A percentile compares a stretch with the other conserved stretches of the same genome.
These are phyloP conservation scores for Martes flavigula DNA, from an alignment of 2,797 vertebrate species.

Conservation along the genomic window DNA sequence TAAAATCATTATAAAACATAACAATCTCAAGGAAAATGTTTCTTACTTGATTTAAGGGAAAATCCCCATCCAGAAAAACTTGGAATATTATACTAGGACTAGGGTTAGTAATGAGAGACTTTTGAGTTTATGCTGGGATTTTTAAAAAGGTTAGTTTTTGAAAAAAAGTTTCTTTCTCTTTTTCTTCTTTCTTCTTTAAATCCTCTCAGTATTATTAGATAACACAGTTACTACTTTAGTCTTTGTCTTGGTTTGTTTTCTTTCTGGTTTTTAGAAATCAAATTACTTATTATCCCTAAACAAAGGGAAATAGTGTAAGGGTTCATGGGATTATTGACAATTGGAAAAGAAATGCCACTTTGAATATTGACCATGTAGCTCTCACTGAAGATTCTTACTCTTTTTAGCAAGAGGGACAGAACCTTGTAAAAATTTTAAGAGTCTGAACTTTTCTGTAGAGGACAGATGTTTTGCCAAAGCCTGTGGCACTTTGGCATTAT, in stretches of 20 bases:
- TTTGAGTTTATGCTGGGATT: not conserved
- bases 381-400: not conserved
- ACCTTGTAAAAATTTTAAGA: slow-evolving; percentile 8
- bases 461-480: not conserved
- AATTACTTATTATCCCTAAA: not conserved
- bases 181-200: not conserved
- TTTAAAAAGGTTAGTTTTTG: not conserved
- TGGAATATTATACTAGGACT: not conserved
- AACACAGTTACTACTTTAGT: not conserved
- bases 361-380: not conserved
- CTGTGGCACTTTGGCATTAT: not conserved
- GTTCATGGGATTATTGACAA: not conserved
- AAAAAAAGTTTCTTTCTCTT: not conserved
- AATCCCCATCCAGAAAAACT: not conserved
- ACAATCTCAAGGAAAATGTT: not conserved
- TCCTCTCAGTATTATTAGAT: not conserved
- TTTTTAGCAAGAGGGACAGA: not conserved
- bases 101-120: not conserved
- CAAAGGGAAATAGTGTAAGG: not conserved
- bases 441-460: not conserved
- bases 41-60: not conserved
- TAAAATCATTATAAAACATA: not conserved
- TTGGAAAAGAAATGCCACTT: not conserved
- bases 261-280: not conserved
- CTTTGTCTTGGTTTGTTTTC: not conserved